Percentiles rank a stretch among this genome's conserved stretches.
These are phyloP conservation scores for Colostygia pectinataria DNA, from an alignment of 2,888 invertebrate genomes.

Conservation along the genomic window DNA sequence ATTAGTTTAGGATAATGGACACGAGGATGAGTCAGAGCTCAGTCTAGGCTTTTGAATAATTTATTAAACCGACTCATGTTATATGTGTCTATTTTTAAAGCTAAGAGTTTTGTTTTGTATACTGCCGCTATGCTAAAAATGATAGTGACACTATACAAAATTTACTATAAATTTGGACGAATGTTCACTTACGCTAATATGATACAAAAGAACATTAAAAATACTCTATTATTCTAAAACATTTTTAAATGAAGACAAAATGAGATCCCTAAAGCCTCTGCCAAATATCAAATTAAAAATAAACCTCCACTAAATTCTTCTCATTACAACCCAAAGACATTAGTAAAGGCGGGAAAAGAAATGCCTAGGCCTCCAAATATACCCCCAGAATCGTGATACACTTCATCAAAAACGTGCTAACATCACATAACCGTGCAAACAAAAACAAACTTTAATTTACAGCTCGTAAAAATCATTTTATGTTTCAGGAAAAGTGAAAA, in stretches of 20 bases:
- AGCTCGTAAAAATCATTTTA: conserved; percentile 47
- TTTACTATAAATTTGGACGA: too few relatives aligned
- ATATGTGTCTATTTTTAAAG: background rate
- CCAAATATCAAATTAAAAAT: conserved; percentile 67
- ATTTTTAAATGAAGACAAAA: conserved; percentile 39
- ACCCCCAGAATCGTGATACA: conserved; percentile 55
- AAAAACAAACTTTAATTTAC: conserved; percentile 52
- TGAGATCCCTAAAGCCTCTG: conserved; percentile 38
- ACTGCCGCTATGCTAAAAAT: background rate
- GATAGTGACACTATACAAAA: background rate
- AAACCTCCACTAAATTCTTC: conserved; percentile 68
- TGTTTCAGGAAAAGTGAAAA: conserved; percentile 45
- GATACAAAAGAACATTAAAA: conserved; percentile 18
- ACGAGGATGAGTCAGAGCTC: conserved; percentile 53
- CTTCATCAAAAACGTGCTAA: conserved; percentile 35
- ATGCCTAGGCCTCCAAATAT: conserved; percentile 72
- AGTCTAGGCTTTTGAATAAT: conserved; percentile 28
- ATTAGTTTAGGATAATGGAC: conserved; percentile 62
- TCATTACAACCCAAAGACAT: conserved; percentile 76
- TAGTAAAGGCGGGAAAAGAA: conserved; percentile 73
- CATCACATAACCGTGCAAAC: conserved; percentile 21
- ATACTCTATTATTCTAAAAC: conserved; percentile 22
- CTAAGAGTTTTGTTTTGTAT: background rate
- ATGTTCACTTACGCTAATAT: too few relatives aligned
- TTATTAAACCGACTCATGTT: background rate